phyloP scores from a whole-genome alignment of 2,113 vertebrate genomes.

The Bubo scandiacus region DNA sequence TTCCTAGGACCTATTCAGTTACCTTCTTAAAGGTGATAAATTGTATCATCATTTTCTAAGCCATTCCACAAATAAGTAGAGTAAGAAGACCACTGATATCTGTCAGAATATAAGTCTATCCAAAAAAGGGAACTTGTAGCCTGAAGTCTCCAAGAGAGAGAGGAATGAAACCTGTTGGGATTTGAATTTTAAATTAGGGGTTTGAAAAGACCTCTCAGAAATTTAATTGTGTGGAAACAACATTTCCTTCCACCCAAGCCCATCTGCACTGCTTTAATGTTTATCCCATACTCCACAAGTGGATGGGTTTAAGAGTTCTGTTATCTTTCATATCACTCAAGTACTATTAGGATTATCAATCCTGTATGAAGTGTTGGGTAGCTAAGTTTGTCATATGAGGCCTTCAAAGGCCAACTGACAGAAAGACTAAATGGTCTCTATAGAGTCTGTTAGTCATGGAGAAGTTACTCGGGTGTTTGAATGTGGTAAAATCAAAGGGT shows the following conservation, averaged over 20 bases:
- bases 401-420: background rate
- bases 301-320: background rate
- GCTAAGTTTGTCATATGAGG: background rate
- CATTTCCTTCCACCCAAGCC: background rate
- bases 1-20: background rate
- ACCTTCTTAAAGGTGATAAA: background rate
- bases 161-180: background rate
- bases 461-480: background rate
- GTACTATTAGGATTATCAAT: background rate
- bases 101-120: background rate
- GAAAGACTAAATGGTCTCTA: background rate
- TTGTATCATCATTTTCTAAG: background rate
- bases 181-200: background rate
- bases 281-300: background rate
- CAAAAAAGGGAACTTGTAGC: background rate
- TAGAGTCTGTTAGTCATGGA: background rate
- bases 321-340: background rate
- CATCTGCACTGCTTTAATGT: background rate
- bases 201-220: background rate
- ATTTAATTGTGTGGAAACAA: background rate
- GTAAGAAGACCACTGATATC: background rate
- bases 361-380: background rate
- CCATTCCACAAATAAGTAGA: background rate
- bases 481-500: background rate
- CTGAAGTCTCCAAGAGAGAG: background rate